A percentile compares a stretch with the other conserved stretches of the same genome.
Conservation (phyloP, 2,797 vertebrate species). For the Acanthurus lineatus region DNA sequence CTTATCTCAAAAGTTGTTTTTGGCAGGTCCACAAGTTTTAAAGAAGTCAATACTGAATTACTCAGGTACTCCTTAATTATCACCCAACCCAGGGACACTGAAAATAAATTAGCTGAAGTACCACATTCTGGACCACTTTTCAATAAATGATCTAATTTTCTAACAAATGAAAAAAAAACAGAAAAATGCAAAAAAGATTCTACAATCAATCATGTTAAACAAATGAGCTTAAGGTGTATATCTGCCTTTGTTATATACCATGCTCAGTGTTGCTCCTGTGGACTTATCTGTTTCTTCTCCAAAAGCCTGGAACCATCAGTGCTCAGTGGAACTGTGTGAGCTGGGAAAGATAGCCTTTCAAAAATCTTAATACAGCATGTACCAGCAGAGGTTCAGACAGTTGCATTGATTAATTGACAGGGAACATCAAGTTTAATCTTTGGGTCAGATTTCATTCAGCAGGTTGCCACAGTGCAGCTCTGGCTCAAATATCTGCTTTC, state of each 20-base stretch:
- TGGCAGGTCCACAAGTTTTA: neutral
- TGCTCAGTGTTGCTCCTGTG: too few relatives aligned
- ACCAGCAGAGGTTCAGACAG: constrained; percentile 18
- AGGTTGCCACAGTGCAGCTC: constrained; percentile 19
- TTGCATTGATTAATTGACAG: constrained; percentile 49
- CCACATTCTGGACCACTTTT: neutral
- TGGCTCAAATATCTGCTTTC: constrained; percentile 38
- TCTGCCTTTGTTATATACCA: neutral
- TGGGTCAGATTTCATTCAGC: constrained; percentile 28
- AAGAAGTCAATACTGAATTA: neutral
- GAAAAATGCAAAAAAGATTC: neutral
- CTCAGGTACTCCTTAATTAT: neutral
- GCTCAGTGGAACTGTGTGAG: neutral
- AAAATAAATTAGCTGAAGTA: neutral
- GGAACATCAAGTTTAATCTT: constrained; percentile 43
- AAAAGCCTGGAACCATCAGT: neutral
- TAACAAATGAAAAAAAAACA: neutral
- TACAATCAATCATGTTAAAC: neutral
- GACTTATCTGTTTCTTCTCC: neutral
- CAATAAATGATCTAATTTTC: neutral
- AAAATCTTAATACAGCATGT: neutral
- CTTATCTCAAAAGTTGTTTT: neutral
- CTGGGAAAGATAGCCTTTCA: neutral
- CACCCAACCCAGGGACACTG: neutral
- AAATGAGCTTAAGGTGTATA: neutral